Base-by-base conservation (phyloP, 2,888 invertebrate genomes). In the Rotaria magnacalcarata region DNA sequence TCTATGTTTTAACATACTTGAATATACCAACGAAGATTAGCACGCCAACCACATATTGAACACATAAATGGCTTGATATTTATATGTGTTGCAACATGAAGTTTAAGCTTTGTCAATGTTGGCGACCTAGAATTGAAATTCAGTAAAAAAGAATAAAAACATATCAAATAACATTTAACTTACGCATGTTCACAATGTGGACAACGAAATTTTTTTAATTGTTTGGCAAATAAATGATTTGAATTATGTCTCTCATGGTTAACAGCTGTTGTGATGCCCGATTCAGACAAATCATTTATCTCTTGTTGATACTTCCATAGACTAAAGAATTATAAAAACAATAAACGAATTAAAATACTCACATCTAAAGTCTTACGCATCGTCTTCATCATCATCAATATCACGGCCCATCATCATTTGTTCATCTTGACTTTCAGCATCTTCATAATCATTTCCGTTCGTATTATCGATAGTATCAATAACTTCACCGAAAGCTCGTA, bases 11-110 rank as follows among this genome's bases (percentile, higher is more conserved):
- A 6, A 67, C 11, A 67, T 67, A 67, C 67, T 16, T 80, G 80
- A 47, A 80, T 80, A 80, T 80, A 80, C 80, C 80, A 80, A 14
- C 80, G 80, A 47, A 80, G 47, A 80, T 80, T 80, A n/a, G 80
- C 80, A n/a, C 80, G 2, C 80, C 80, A 80, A 19, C 80, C 80
- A 47, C 80, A 80, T n/a, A 80, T 47, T 2, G 47, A 47, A 80
- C 80, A 80, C 80, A 80, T 80, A 47, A 47, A 80, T 47, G 80
- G 80, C 47, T 80, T 80, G 19, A 80, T 80, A 80, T 80, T 80
- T 14, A 80, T 80, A 80, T 80, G 80, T 24, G 80, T 80, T 80
- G 80, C 43, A 47, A 80, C 80, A 80, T 80, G 80, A 80, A 80
- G 80, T 80, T 80, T 80, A 4, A 80, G n/a, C 47, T 80, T 80